These are phyloP conservation scores for Clarias batrachus DNA, from an alignment of 2,113 vertebrate genomes.

Conservation along the genomic window DNA sequence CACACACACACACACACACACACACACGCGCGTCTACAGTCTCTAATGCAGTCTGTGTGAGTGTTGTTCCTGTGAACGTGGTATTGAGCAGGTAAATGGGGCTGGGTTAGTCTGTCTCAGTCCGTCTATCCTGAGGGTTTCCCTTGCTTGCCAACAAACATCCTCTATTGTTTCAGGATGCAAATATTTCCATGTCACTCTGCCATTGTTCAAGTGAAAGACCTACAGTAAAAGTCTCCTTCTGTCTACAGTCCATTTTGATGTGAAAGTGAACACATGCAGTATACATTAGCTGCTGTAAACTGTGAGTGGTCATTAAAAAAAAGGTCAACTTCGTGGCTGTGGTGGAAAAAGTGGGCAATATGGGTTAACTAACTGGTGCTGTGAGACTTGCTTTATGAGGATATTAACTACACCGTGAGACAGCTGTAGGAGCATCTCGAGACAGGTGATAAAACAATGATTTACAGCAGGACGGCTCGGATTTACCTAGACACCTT, in stretches of 20 bases:
- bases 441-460: slow-evolving; percentile 62
- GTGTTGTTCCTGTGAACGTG: slow-evolving; percentile 58
- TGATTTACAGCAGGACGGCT: slow-evolving; percentile 61
- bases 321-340: background rate
- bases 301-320: slow-evolving; percentile 15
- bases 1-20: background rate
- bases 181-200: slow-evolving; percentile 30
- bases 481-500: slow-evolving; percentile 36
- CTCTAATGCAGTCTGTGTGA: slow-evolving; percentile 45
- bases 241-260: background rate
- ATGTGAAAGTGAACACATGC: background rate
- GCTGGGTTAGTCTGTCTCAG: slow-evolving; percentile 62
- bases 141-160: slow-evolving; percentile 35
- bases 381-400: slow-evolving; percentile 52
- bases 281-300: background rate
- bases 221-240: slow-evolving; percentile 18
- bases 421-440: slow-evolving; percentile 51
- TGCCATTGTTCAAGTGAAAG: slow-evolving; percentile 21
- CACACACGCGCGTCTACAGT: background rate
- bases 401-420: slow-evolving; percentile 37
- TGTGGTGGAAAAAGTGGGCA: slow-evolving; percentile 1
- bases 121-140: slow-evolving; percentile 46
- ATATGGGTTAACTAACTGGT: slow-evolving; percentile 35
- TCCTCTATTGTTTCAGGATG: slow-evolving; percentile 40
- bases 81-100: slow-evolving; percentile 66